Base-by-base conservation (phyloP, 2,113 vertebrate genomes). In the Anarhynchus alexandrinus region DNA sequence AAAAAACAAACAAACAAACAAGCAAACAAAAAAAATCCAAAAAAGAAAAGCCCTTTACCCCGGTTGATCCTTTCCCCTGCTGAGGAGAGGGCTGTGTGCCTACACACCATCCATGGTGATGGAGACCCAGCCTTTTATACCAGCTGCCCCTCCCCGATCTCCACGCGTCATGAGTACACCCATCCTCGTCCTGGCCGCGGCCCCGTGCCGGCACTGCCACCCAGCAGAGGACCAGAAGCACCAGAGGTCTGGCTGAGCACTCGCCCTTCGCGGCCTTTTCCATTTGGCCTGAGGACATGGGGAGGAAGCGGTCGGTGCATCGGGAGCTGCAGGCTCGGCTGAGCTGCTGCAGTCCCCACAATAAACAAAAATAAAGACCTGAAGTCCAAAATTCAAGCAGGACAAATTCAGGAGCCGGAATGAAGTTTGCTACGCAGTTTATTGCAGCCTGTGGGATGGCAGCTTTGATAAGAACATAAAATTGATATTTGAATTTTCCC, bases 401-500 rank as follows among this genome's bases (percentile, higher is more conserved):
- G 71, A 83, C 38, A 73, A 69, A 17, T 7, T 43, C 88, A 88
- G 66, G 73, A 95, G 90, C 74, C 36, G 8, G 94, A 66, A 59
- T 13, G 71, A 62, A 42, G 81, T 79, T 88, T 80, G 74, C 91
- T 73, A 25, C 51, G 13, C 25, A 49, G 91, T 94, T 97, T 95
- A 86, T 91, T 55, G 18, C n/a, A 61, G 92, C 57, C 79, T 78
- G 72, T 66, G 40, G 94, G 95, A 93, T 62, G 26, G 87, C 14
- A 72, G 94, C 58, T 95, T 92, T 40, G 79, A 95, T 82, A 94
- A 95, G 93, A 81, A 93, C 85, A 76, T 96, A 71, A 97, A 96
- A 97, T 20, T 94, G 96, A 88, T 96, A 97, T 96, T 96, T 91
- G 95, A 93, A 69, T 97, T 95, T 97, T 95, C 84, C 84, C 96